Percentiles rank a stretch among this genome's conserved stretches.
Conservation (phyloP, 2,797 vertebrate genomes). For the Gallinago solitaria region DNA sequence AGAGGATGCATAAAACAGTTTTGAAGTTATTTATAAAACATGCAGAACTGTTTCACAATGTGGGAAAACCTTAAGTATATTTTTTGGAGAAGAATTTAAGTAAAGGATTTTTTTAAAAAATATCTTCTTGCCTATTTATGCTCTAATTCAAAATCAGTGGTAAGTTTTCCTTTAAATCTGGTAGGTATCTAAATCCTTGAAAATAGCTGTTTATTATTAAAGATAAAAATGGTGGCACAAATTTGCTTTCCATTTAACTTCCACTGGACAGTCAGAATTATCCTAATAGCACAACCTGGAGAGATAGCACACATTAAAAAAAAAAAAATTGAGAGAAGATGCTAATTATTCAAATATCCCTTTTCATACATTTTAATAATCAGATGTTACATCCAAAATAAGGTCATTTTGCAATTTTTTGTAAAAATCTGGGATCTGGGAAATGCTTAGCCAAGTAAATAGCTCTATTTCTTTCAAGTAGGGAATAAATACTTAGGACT, state of each 20-base stretch:
- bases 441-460: not conserved
- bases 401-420: not conserved
- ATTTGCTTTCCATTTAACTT: not conserved
- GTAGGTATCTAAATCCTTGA: not conserved
- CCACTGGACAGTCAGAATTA: not conserved
- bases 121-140: not conserved
- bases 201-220: not conserved
- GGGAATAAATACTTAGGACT: not conserved
- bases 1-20: not conserved
- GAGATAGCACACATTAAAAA: not conserved
- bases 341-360: slow-evolving; percentile 5
- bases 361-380: slow-evolving; percentile 47
- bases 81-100: not conserved
- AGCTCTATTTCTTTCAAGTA: not conserved
- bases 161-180: not conserved
- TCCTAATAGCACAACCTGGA: not conserved
- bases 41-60: not conserved
- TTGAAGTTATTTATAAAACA: not conserved
- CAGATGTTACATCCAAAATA: not conserved
- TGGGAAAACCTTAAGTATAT: not conserved
- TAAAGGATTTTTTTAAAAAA: not conserved
- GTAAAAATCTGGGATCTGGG: not conserved
- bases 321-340: not conserved
- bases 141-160: not conserved
- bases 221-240: not conserved